A percentile compares a stretch with the other conserved stretches of the same genome.
phyloP scores from a whole-genome alignment of 2,113 vertebrate species.

The Mustelus asterias region DNA sequence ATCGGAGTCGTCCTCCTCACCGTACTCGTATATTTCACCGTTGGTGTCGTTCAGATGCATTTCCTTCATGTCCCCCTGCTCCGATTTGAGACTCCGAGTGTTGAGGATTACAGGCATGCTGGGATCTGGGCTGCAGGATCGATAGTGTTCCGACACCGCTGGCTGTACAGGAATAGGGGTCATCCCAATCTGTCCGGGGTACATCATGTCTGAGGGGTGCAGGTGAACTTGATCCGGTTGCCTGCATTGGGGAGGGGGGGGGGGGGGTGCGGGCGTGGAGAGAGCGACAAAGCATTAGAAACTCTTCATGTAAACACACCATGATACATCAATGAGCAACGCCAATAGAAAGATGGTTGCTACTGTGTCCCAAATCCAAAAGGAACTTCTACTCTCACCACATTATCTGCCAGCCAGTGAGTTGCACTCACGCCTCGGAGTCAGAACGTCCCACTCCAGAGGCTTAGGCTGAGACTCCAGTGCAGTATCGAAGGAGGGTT shows the following conservation, averaged over 20 bases:
- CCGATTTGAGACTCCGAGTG: constrained; percentile 59
- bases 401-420: not conserved
- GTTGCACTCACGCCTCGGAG: not conserved
- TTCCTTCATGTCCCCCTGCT: constrained; percentile 47
- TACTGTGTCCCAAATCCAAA: not conserved
- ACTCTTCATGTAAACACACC: not conserved
- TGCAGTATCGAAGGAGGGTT: not conserved
- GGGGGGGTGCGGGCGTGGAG: constrained; percentile 50
- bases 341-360: not conserved
- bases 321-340: not conserved
- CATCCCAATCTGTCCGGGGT: constrained; percentile 57
- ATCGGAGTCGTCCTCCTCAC: constrained; percentile 83
- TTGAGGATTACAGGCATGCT: constrained; percentile 65
- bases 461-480: not conserved
- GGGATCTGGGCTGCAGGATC: constrained; percentile 63
- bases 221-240: constrained; percentile 72
- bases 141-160: constrained; percentile 73
- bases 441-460: not conserved
- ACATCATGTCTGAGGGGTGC: constrained; percentile 64
- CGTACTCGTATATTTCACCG: constrained; percentile 68
- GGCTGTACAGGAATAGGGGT: constrained; percentile 63
- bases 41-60: constrained; percentile 49
- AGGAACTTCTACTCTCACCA: too few relatives aligned
- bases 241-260: constrained; percentile 49
- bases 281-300: not conserved